These are phyloP conservation scores for Bombus confusus DNA, from an alignment of 1,140 invertebrate genomes.

Conservation along the genomic window DNA sequence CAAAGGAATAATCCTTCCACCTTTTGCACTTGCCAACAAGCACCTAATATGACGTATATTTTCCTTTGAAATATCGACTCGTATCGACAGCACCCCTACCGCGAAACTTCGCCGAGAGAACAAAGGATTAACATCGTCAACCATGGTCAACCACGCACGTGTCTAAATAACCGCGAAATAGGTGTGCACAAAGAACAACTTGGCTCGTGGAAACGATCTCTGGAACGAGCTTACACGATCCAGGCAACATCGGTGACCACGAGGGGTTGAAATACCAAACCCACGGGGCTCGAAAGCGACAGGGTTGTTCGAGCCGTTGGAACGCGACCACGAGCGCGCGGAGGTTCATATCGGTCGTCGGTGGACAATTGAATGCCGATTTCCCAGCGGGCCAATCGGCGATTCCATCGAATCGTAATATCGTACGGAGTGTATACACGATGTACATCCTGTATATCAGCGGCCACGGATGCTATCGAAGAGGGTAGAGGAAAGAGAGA, in stretches of 20 bases:
- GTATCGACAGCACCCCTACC: no score
- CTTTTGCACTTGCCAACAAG: no score
- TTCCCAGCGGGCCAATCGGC: constrained; percentile 75
- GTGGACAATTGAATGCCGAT: constrained; percentile 77
- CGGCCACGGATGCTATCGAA: constrained; percentile 44
- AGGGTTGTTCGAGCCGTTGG: constrained; percentile 1
- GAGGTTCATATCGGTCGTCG: constrained; percentile 67
- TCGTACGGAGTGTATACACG: constrained; percentile 67
- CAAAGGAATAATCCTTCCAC: no score
- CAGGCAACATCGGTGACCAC: background rate
- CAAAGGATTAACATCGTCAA: background rate
- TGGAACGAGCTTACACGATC: background rate
- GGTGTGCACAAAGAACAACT: background rate
- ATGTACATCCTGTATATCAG: constrained; percentile 58
- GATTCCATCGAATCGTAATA: constrained; percentile 76
- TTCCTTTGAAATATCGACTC: no score
- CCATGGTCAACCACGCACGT: background rate
- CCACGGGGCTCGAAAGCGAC: background rate
- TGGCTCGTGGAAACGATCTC: background rate
- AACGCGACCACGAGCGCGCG: constrained; percentile 30
- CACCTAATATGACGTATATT: no score
- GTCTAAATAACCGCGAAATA: background rate
- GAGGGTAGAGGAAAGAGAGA: background rate
- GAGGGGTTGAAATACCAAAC: constrained; percentile 17
- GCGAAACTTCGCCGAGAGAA: no score